A percentile compares a stretch with the other conserved stretches of the same genome.
These are phyloP conservation scores for Drosophila stalkeri DNA, from an alignment of 2,888 invertebrate species.

Conservation along the genomic window DNA sequence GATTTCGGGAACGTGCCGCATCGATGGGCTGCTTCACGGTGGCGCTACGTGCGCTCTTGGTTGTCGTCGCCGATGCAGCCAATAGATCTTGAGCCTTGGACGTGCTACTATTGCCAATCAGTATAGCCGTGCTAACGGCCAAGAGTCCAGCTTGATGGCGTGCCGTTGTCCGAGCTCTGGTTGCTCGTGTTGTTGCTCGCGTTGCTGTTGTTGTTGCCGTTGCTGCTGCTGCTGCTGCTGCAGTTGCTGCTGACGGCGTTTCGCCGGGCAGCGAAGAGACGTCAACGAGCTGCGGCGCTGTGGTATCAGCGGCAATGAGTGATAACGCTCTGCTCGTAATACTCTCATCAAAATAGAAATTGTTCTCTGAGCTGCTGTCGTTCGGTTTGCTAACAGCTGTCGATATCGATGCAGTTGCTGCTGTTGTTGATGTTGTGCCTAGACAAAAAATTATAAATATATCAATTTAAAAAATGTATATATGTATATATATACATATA, in stretches of 20 bases:
- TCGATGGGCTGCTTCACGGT: conserved; percentile 71
- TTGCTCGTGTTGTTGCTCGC: not conserved
- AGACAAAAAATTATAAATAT: not conserved
- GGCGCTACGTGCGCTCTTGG: conserved; percentile 58
- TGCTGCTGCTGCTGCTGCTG: not conserved
- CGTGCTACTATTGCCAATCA: conserved; percentile 35
- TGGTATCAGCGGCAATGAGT: conserved; percentile 38
- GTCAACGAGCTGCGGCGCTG: conserved; percentile 38
- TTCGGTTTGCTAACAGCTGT: conserved; percentile 16
- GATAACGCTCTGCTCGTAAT: conserved; percentile 54
- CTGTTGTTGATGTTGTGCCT: conserved; percentile 22
- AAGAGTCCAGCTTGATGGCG: not conserved
- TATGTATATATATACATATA: not conserved
- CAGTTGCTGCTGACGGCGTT: not conserved
- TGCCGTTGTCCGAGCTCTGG: not conserved
- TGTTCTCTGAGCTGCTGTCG: conserved; percentile 46
- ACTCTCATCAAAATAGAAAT: conserved; percentile 65
- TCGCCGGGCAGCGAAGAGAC: conserved; percentile 42
- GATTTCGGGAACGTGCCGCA: conserved; percentile 71
- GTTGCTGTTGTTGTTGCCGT: not conserved
- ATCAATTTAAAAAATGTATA: no score
- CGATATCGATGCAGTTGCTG: conserved; percentile 18
- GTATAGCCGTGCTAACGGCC: conserved; percentile 19
- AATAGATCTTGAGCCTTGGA: conserved; percentile 33
- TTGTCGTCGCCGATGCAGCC: conserved; percentile 29